Evolutionary conservation across 2,797 vertebrate species (phyloP), one percentile per base, ranked within the genome.

Genomic region (Masticophis lateralis): DNA sequence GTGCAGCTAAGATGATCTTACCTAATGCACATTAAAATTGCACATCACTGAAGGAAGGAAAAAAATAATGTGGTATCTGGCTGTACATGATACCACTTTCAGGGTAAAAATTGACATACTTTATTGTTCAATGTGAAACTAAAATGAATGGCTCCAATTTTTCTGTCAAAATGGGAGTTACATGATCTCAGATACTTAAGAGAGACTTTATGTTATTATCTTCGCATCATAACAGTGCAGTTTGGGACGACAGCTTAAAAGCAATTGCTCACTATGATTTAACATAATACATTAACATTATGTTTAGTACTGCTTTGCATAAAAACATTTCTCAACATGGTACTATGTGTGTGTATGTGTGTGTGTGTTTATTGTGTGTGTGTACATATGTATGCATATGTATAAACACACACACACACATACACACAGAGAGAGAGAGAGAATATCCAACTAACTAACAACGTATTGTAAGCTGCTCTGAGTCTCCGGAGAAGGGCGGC

Each of bases 21-120:
- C 59, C 32, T 92, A 94, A 94, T 69, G 92, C 28, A 90, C 51
- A 66, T 86, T 66, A 43, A 63, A 92, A 86, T 25, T 86, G 43
- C 6, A 57, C 18, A 79, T 60, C 28, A 83, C 2, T 53, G 43
- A 60, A 61, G 87, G 92, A 3, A 90, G 16, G 25, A 28, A 92
- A 90, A 90, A 61, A 87, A 63, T 63, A 66, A 28, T 12, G 93
- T 79, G 25, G 88, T 88, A 53, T 0, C 0, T 92, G 79, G 55
- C 53, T 92, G 57, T 86, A 74, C 22, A 47, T 43, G 16, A 25
- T 79, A 55, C 74, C n/a, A n/a, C 79, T 94, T 66, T 94, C 60
- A 43, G 28, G 25, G 69, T 95, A 83, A 37, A 32, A 89, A 51
- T n/a, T 66, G 25, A 53, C 63, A 83, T 11, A 94, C 55, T 91